Base-by-base conservation (phyloP, 2,888 invertebrate genomes). In the Cephus pulcher region DNA sequence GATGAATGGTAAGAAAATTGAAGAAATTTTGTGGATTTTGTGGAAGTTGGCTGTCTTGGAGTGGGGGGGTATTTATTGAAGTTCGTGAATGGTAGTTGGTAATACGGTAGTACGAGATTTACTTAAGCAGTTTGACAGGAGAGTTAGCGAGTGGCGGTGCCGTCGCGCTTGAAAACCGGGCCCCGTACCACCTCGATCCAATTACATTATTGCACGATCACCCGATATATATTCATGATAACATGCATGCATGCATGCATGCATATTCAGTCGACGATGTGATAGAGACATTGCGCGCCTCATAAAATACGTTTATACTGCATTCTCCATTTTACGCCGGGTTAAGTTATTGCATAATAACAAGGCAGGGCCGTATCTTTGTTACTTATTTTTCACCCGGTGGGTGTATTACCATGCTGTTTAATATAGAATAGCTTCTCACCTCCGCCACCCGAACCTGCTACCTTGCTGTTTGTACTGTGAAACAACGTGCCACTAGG, bases 261-360 rank as follows among this genome's bases (percentile, higher is more conserved):
- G 86, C 88, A 89, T 90, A 90, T 90, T 90, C 88, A 89, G 80
- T 81, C 75, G 80, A 75, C 82, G 85, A 84, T 85, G 84, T 85
- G 89, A 90, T 90, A 89, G 90, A 90, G 90, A 90, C 88, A 89
- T 90, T 87, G 86, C 82, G 80, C 84, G 85, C 82, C 85, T 83
- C 84, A 87, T 89, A 88, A 90, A 89, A 88, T 88, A 89, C 87
- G 88, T 88, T 88, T 88, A 88, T 86, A 86, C 80, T 79, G 79
- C 75, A 77, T 81, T 83, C 76, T 79, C 34, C 79, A 82, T 84
- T 82, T 82, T 82, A 83, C 82, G 80, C 81, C 80, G 68, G 87
- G 85, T 15, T 87, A 88, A 89, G 86, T 88, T 88, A 89, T 89
- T 88, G 89, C 89, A 89, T 89, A 89, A 89, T 89, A 89, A 90